Percentiles rank a stretch among this genome's conserved stretches.
Conservation (phyloP, 2,888 invertebrate genomes). For the Synanthedon myopaeformis region DNA sequence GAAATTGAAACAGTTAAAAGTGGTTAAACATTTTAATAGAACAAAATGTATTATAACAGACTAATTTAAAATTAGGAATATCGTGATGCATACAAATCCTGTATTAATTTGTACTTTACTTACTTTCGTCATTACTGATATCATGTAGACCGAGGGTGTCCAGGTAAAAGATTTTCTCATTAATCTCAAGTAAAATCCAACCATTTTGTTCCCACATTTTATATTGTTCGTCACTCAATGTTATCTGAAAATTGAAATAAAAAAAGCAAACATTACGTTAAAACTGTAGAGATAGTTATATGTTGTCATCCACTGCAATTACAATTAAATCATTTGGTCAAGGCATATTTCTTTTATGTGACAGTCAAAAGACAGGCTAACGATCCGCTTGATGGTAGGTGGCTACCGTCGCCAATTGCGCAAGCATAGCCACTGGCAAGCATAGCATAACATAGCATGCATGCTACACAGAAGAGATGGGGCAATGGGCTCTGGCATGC, state of each 20-base stretch:
- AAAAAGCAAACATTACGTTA: background rate
- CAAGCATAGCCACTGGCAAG: no score
- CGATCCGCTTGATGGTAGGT: no score
- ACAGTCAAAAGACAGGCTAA: no score
- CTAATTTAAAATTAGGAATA: background rate
- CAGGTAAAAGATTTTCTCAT: slow-evolving; percentile 45
- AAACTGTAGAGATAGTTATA: background rate
- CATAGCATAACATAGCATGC: no score
- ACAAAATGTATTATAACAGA: no score
- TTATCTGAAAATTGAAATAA: slow-evolving; percentile 29
- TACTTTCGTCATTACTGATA: slow-evolving; percentile 30
- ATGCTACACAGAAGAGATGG: no score
- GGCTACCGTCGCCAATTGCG: no score
- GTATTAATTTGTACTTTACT: no score
- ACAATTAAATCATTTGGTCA: background rate
- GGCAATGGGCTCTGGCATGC: no score
- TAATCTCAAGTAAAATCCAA: slow-evolving; percentile 50
- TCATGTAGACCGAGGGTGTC: slow-evolving; percentile 53
- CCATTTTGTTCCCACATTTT: slow-evolving; percentile 48
- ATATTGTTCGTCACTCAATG: slow-evolving; percentile 51
- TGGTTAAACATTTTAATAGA: background rate
- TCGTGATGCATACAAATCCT: no score
- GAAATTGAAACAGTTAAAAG: slow-evolving; percentile 15
- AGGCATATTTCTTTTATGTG: background rate
- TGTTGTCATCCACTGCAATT: no score